Evolutionary conservation across 2,113 vertebrate genomes (phyloP).

Genomic region (Falco punctatus): DNA sequence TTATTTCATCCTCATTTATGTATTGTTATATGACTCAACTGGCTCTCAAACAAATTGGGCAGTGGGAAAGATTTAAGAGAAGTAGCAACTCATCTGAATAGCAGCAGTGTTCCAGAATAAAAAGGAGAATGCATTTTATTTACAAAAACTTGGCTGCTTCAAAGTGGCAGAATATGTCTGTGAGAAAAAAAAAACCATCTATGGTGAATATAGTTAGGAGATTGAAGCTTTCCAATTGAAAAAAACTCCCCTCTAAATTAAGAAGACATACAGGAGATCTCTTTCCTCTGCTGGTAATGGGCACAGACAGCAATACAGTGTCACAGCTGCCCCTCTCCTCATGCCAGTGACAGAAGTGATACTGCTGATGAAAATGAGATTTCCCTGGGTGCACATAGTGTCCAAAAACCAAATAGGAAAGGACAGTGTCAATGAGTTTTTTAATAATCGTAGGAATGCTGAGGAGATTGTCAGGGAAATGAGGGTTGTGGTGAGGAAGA

Average conservation of each 20-base stretch:
- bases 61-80: background rate
- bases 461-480: background rate
- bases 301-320: background rate
- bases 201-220: background rate
- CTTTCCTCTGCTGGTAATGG: background rate
- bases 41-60: background rate
- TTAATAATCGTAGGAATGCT: background rate
- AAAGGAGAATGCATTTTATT: background rate
- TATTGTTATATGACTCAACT: background rate
- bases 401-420: background rate
- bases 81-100: background rate
- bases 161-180: slow-evolving; percentile 4
- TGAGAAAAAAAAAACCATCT: background rate
- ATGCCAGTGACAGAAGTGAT: background rate
- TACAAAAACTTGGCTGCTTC: background rate
- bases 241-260: background rate
- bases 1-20: background rate
- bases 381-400: background rate
- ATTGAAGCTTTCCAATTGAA: background rate
- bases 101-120: background rate
- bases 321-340: background rate
- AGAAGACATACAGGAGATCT: background rate
- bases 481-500: background rate
- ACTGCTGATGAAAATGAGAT: background rate
- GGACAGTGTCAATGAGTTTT: background rate